Evolutionary conservation across 2,888 invertebrate genomes (phyloP).

Genomic region (Xestobium rufovillosum): DNA sequence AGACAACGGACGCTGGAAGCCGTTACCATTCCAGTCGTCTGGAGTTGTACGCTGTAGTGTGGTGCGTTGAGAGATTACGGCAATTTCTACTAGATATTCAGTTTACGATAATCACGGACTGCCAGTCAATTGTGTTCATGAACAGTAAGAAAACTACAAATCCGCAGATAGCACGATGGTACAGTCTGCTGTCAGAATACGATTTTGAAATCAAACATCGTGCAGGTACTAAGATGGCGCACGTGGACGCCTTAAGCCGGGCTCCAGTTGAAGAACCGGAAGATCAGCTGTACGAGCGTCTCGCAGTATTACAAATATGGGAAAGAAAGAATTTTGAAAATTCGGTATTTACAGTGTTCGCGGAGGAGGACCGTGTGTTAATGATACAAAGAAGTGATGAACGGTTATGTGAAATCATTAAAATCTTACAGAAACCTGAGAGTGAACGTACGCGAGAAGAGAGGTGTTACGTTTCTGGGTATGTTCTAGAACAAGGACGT

Average conservation of each 20-base stretch:
- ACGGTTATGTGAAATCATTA: conserved; percentile 5
- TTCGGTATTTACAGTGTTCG: not conserved
- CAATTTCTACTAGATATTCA: conserved; percentile 24
- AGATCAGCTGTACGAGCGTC: too few relatives aligned
- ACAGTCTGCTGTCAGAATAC: conserved; percentile 21
- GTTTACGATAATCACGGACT: conserved; percentile 29
- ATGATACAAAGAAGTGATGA: conserved; percentile 14
- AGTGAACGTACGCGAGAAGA: too few relatives aligned
- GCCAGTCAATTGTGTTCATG: conserved; percentile 25
- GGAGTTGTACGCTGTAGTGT: conserved; percentile 27
- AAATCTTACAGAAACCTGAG: too few relatives aligned
- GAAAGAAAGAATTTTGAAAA: conserved; percentile 3
- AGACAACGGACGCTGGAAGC: too few relatives aligned
- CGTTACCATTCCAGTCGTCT: conserved; percentile 27
- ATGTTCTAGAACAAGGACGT: conserved; percentile 7
- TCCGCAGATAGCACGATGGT: conserved; percentile 26
- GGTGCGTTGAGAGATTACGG: conserved; percentile 23
- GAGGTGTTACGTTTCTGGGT: not conserved
- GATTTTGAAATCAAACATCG: conserved; percentile 24
- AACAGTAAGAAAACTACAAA: conserved; percentile 25
- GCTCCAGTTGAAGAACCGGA: conserved; percentile 18
- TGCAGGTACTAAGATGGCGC: conserved; percentile 23
- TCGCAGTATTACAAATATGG: too few relatives aligned
- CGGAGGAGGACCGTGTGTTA: conserved; percentile 8
- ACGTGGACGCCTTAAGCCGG: conserved; percentile 25